Evolutionary conservation across 2,113 vertebrate genomes (phyloP).

Genomic region (Crotophaga sulcirostris): DNA sequence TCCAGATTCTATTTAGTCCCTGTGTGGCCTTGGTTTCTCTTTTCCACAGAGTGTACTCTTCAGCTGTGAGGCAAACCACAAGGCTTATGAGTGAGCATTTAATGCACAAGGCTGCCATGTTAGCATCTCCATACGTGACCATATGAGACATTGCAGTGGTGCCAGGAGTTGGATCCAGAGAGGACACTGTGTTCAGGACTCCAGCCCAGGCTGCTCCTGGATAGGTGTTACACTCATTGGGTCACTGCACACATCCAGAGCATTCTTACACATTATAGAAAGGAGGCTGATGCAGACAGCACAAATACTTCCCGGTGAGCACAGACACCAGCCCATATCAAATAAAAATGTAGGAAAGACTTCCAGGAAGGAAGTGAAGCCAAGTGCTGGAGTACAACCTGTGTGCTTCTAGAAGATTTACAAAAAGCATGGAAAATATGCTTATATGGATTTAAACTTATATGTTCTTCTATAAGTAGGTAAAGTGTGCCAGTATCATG

Average conservation of each 20-base stretch:
- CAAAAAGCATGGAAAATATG: background rate
- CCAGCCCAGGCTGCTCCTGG: background rate
- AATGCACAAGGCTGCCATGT: background rate
- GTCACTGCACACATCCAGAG: background rate
- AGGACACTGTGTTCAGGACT: background rate
- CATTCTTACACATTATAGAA: background rate
- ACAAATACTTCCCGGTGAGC: background rate
- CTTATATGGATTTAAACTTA: background rate
- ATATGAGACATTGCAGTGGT: background rate
- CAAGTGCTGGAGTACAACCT: background rate
- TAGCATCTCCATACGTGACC: background rate
- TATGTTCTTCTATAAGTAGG: background rate
- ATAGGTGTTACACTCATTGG: background rate
- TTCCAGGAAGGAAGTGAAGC: background rate
- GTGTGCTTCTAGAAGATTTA: background rate
- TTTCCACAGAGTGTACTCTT: background rate
- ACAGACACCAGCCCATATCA: background rate
- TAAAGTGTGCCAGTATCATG: background rate
- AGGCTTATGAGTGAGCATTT: background rate
- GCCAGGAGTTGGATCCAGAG: background rate
- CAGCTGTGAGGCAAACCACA: background rate
- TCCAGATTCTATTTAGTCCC: background rate
- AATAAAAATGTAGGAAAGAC: background rate
- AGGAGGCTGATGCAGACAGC: background rate
- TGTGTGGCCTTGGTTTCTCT: background rate